Percentiles rank a stretch among this genome's conserved stretches.
Evolutionary conservation across 37 sponge, comb jelly and placozoan species (phyloP).

Genomic region (Chondrilla cf. caribensis): DNA sequence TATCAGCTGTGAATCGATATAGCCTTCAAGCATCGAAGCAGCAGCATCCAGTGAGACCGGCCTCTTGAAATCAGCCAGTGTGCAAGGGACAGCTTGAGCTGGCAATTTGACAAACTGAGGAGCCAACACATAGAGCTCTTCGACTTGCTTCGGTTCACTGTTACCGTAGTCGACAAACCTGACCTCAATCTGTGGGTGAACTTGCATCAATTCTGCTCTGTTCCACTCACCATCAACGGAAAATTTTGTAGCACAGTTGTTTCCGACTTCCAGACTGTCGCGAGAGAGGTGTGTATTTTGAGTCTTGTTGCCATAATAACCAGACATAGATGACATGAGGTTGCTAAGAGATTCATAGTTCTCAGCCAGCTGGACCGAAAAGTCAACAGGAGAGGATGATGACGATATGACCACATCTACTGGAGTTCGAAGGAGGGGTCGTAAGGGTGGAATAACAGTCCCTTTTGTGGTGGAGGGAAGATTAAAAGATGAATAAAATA

Average conservation of each 20-base stretch:
- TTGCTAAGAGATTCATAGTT: neutral
- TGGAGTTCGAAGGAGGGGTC: neutral
- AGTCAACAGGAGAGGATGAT: slow-evolving; percentile 28
- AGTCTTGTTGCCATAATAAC: neutral
- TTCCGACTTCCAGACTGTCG: neutral
- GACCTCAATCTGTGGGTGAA: slow-evolving; percentile 22
- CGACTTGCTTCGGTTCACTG: slow-evolving; percentile 30
- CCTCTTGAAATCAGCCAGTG: slow-evolving; percentile 33
- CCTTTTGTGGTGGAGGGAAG: neutral
- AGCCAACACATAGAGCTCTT: slow-evolving; percentile 41
- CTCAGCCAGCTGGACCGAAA: slow-evolving; percentile 41
- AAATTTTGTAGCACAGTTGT: slow-evolving; percentile 31
- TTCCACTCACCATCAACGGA: slow-evolving; percentile 76
- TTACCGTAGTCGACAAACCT: slow-evolving; percentile 82
- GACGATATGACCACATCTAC: slow-evolving; percentile 28
- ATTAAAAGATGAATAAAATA: neutral
- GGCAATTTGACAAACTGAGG: slow-evolving; percentile 59
- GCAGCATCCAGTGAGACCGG: too few species aligned
- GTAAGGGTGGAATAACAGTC: neutral
- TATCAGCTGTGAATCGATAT: slow-evolving; percentile 19
- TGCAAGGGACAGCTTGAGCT: slow-evolving; percentile 62
- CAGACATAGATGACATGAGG: slow-evolving; percentile 31
- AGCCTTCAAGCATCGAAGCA: neutral
- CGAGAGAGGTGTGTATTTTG: neutral
- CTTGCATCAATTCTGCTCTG: slow-evolving; percentile 38